These are phyloP conservation scores for Gari tellinella DNA, from an alignment of 2,888 invertebrate genomes.

Conservation along the genomic window DNA sequence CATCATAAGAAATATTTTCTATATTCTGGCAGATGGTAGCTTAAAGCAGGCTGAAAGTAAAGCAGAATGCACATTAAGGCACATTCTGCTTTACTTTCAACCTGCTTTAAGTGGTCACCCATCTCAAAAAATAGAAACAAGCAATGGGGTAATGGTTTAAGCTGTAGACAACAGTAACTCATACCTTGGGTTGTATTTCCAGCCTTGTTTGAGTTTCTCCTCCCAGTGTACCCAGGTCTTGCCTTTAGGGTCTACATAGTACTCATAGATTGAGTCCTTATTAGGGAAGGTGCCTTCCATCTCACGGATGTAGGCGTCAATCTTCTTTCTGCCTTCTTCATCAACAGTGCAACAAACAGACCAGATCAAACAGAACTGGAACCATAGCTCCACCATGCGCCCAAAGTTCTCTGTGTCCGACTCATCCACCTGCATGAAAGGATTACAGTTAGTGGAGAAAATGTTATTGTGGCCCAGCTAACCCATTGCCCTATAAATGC, in stretches of 20 bases:
- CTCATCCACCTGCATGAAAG: constrained; percentile 79
- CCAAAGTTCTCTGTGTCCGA: constrained; percentile 81
- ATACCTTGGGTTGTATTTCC: constrained; percentile 90
- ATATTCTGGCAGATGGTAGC: no score
- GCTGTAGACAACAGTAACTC: no score
- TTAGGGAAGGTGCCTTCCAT: constrained; percentile 89
- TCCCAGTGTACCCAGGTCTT: constrained; percentile 92
- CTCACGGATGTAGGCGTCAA: constrained; percentile 84
- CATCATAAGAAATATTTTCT: no score
- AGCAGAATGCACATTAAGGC: no score
- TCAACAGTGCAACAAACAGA: constrained; percentile 84
- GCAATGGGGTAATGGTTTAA: no score
- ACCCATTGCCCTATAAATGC: no score
- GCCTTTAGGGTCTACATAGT: constrained; percentile 92
- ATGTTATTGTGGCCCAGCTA: no score
- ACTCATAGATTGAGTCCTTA: constrained; percentile 95
- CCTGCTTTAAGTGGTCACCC: no score
- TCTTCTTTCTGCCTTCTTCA: constrained; percentile 84
- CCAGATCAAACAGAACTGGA: constrained; percentile 85
- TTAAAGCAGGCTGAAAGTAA: no score
- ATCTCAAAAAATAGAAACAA: no score
- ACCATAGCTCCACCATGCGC: constrained; percentile 84
- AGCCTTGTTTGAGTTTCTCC: constrained; percentile 89
- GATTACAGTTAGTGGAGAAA: no score
- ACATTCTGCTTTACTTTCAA: no score